These are phyloP conservation scores for Poecilia wingei DNA, from an alignment of 2,797 vertebrate genomes.

Conservation along the genomic window DNA sequence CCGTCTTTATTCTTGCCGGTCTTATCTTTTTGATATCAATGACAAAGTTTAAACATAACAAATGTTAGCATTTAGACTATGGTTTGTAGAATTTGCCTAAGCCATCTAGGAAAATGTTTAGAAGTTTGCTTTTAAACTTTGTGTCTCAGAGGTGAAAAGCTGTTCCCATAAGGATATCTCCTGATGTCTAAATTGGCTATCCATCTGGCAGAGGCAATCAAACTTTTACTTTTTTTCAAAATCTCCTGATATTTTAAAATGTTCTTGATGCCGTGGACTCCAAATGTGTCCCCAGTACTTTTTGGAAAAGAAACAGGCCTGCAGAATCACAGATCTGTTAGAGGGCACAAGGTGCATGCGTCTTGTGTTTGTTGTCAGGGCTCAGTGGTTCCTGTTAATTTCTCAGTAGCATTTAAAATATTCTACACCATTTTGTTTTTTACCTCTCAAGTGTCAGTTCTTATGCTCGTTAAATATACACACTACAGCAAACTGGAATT, in stretches of 20 bases:
- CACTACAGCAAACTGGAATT: neutral
- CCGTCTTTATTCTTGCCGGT: neutral
- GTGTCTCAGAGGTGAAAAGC: neutral
- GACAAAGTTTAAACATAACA: neutral
- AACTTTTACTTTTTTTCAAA: neutral
- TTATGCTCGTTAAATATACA: neutral
- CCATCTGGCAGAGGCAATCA: neutral
- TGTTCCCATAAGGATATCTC: neutral
- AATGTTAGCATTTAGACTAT: neutral
- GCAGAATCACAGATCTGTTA: neutral
- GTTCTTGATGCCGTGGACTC: neutral
- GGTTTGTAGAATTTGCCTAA: neutral
- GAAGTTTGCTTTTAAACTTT: neutral
- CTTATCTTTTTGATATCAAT: neutral
- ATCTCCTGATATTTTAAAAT: neutral
- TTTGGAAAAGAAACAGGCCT: neutral
- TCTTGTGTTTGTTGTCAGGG: neutral
- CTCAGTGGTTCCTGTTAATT: neutral
- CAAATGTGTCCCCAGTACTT: neutral
- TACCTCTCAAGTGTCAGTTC: neutral
- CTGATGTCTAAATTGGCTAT: neutral
- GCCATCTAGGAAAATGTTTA: neutral
- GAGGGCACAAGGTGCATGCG: neutral
- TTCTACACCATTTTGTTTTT: neutral
- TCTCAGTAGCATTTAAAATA: neutral